A percentile compares a stretch with the other conserved stretches of the same genome.
phyloP scores from a whole-genome alignment of 2,888 invertebrate species.

The Suillia variegata region DNA sequence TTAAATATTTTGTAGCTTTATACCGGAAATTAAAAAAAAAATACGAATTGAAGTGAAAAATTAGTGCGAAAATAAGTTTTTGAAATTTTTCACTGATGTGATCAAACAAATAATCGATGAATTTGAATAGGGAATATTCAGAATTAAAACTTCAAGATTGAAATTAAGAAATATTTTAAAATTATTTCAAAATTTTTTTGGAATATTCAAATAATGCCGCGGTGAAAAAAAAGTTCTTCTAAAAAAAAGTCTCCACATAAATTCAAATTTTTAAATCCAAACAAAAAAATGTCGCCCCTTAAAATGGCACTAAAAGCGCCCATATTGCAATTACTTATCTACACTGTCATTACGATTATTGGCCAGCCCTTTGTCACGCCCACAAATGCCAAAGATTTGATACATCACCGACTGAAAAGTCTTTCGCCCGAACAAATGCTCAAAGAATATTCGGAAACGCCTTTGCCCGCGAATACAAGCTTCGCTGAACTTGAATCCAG shows the following conservation, averaged over 20 bases:
- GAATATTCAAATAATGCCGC: background rate
- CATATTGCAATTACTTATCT: conserved; percentile 14
- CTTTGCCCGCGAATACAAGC: conserved; percentile 28
- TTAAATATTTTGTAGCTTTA: too few relatives aligned
- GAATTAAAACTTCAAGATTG: background rate
- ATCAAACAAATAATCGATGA: background rate
- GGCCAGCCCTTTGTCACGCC: background rate
- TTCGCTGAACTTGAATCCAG: conserved; percentile 37
- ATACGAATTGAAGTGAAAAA: too few relatives aligned
- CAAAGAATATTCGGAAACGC: conserved; percentile 33
- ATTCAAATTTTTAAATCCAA: conserved; percentile 3
- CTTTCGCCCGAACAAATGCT: conserved; percentile 40
- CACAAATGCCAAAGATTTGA: conserved; percentile 30
- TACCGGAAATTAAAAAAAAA: too few relatives aligned
- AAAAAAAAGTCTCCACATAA: conserved; percentile 11
- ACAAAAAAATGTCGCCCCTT: conserved; percentile 1
- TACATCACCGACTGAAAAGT: conserved; percentile 33
- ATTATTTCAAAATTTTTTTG: background rate
- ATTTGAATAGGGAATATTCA: too few relatives aligned
- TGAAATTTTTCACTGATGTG: too few relatives aligned
- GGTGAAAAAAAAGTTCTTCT: background rate
- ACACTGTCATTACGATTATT: conserved; percentile 13
- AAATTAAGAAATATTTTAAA: background rate
- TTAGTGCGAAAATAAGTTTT: too few relatives aligned
- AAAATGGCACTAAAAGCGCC: conserved; percentile 14